A percentile compares a stretch with the other conserved stretches of the same genome.
phyloP scores from a whole-genome alignment of 2,797 vertebrate species.

The Rhynchotus rufescens region DNA sequence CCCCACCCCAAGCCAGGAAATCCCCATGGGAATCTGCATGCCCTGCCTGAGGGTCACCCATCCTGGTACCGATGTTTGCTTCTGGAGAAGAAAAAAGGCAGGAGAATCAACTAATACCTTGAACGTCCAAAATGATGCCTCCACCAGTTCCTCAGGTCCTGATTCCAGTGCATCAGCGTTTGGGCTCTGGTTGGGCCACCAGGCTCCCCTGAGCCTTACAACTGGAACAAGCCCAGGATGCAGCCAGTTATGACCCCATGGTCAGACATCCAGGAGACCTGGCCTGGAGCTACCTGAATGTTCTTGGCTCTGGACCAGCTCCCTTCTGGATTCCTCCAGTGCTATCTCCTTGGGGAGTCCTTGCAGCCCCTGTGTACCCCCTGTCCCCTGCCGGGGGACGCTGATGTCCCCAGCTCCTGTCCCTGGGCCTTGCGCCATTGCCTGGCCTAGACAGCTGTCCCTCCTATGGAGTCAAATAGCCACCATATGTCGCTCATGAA shows the following conservation, averaged over 20 bases:
- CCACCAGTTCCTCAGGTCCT: background rate
- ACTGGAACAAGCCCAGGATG: fast-evolving
- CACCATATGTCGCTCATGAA: constrained; percentile 32
- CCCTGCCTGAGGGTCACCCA: fast-evolving
- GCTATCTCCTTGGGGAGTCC: background rate
- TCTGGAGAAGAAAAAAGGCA: background rate
- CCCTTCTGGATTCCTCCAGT: fast-evolving
- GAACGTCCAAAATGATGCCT: background rate
- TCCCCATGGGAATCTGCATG: background rate
- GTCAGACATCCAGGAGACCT: background rate
- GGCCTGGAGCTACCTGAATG: background rate
- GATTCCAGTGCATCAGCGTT: background rate
- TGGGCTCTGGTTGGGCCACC: fast-evolving
- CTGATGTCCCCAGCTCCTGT: background rate
- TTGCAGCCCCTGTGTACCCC: background rate
- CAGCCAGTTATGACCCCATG: fast-evolving
- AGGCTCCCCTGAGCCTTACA: background rate
- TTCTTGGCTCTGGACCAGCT: no score
- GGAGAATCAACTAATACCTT: fast-evolving
- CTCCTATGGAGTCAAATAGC: background rate
- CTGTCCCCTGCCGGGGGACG: background rate
- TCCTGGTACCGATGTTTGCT: background rate
- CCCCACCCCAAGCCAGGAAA: background rate
- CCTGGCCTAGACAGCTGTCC: constrained; percentile 43
- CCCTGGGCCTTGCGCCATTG: fast-evolving